phyloP scores from a whole-genome alignment of 2,888 invertebrate species.

The Hetaerina titia region DNA sequence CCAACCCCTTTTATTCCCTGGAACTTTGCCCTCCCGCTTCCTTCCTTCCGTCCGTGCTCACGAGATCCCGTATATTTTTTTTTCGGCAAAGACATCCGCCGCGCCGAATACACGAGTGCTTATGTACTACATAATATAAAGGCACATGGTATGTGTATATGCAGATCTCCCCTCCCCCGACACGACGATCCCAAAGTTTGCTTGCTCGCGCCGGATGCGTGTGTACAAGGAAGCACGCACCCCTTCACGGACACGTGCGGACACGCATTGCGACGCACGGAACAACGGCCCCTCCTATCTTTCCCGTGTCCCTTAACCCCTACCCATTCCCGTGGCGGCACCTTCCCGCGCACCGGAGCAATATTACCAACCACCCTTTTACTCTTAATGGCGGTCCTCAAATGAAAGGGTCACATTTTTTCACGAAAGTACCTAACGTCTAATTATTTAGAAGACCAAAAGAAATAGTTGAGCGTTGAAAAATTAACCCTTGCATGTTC shows the following conservation, averaged over 20 bases:
- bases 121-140: background rate
- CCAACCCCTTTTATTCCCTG: constrained; percentile 19
- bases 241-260: background rate
- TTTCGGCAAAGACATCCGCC: background rate
- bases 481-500: too few species aligned
- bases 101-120: background rate
- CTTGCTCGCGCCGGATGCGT: background rate
- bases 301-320: too few species aligned
- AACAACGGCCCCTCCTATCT: background rate
- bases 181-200: background rate
- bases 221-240: background rate
- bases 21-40: constrained; percentile 2
- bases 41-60: background rate
- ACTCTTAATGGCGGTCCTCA: too few species aligned
- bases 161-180: background rate
- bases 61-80: background rate
- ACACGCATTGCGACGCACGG: constrained; percentile 43
- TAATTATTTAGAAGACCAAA: too few species aligned
- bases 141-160: background rate
- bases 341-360: too few species aligned
- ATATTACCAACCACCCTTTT: too few species aligned
- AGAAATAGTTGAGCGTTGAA: too few species aligned
- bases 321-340: too few species aligned
- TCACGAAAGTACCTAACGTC: too few species aligned
- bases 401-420: too few species aligned